Conservation (phyloP, 2,888 invertebrate genomes). For the Tryphoninae sp. region DNA sequence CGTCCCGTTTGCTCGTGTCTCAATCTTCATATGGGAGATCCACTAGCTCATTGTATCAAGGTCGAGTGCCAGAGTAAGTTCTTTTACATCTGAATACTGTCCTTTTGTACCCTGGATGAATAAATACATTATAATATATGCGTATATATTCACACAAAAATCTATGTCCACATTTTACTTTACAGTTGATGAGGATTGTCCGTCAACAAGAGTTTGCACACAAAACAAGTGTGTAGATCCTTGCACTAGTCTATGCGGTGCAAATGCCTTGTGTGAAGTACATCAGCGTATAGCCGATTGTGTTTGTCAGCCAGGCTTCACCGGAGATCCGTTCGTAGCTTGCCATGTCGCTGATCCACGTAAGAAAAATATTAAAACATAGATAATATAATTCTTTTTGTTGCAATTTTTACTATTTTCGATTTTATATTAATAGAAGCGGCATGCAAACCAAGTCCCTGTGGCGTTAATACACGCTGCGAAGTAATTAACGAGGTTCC, state of each 20-base stretch:
- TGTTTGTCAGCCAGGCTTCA: constrained; percentile 89
- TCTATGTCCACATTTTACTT: constrained; percentile 36
- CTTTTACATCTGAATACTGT: not conserved
- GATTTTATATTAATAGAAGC: constrained; percentile 84
- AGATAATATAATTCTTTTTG: not conserved
- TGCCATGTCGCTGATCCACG: constrained; percentile 90
- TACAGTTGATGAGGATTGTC: constrained; percentile 89
- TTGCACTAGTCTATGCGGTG: constrained; percentile 89
- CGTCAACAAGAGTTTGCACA: constrained; percentile 87
- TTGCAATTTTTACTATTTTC: not conserved
- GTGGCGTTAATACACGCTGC: constrained; percentile 91
- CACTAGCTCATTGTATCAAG: constrained; percentile 87
- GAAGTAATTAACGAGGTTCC: constrained; percentile 89
- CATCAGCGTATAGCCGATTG: constrained; percentile 91
- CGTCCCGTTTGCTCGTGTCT: constrained; percentile 91
- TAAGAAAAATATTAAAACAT: constrained; percentile 78
- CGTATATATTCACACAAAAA: too few species aligned
- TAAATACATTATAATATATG: too few species aligned
- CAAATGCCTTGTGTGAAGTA: constrained; percentile 89
- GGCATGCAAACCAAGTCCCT: constrained; percentile 91
- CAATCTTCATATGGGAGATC: constrained; percentile 91
- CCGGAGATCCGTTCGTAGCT: constrained; percentile 89
- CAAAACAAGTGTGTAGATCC: constrained; percentile 89
- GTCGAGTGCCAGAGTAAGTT: constrained; percentile 88
- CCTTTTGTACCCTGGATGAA: too few species aligned